Base-by-base conservation (phyloP, 2,888 invertebrate species). In the Coelinius sp. region DNA sequence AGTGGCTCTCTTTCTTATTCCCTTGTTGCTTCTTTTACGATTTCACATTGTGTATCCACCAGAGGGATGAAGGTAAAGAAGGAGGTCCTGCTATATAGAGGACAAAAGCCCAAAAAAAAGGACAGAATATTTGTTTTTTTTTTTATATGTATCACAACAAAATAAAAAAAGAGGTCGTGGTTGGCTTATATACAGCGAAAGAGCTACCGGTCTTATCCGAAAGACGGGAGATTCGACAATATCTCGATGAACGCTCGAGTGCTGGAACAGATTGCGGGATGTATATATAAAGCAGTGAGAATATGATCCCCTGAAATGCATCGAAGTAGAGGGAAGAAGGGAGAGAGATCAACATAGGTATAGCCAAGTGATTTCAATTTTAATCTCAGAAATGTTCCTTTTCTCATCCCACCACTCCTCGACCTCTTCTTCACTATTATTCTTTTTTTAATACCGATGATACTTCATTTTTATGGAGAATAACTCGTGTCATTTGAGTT, bases 241-340 rank as follows among this genome's bases (percentile, higher is more conserved):
- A 82, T 84, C 80, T 80, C 81, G 81, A 83, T 81, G 78, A 82
- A 81, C 77, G 79, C 76, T 79, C 78, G 76, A 77, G 64, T 71
- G 67, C 38, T 65, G 53, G 59, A 44, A 66, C 59, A 71, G 67
- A 71, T 71, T 71, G 67, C 41, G 71, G 62, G 35, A 59, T 59
- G 59, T 59, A 31, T 59, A 59, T 59, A 35, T 17, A 67, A 71
- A 68, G 66, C 66, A 56, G 71, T 22, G 25, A 53, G 14, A 59
- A 35, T 67, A 63, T 67, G 71, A 71, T 71, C 71, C 66, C 46
- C 12, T n/a, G 44, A 20, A 25, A 59, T 65, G 66, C 46, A 8
- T 10, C 52, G 14, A 27, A 38, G 44, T 24, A 20, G 24, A 59
- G 41, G n/a, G n/a, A n/a, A n/a, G 14, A 67, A 53, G 7, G 8